Base-by-base conservation (phyloP, 2,888 invertebrate genomes). In the Thymelicus sylvestris region DNA sequence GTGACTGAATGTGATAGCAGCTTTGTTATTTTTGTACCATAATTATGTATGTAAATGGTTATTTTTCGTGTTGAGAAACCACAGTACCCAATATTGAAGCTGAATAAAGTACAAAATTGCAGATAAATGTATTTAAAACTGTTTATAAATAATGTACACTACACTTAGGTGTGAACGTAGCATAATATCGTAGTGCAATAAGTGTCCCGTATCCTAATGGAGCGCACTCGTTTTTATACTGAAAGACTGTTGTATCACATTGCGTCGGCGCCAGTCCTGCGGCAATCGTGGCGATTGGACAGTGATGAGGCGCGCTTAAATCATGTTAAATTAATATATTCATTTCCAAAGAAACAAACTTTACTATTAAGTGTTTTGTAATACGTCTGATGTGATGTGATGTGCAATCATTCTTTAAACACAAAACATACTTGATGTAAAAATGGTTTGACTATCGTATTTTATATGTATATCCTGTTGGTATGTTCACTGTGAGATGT, bases 51-150 rank as follows among this genome's bases (percentile, higher is more conserved):
- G 81, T 85, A 84, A 80, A 69, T 50, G n/a, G 78, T 78, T 73
- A 71, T 81, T 81, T 81, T 78, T 81, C 78, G 74, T 65, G 48
- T 78, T 76, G 79, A 82, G 78, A 75, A 75, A 78, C 76, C 64
- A 38, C 69, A 65, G 77, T 80, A 81, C 77, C 81, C 80, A 72
- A 77, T 81, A 83, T 83, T 79, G 83, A 82, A 83, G 86, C 87
- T 88, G 87, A 91, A 83, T 86, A 85, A 87, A 92, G 92, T 92
- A 92, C 92, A 92, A 92, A 92, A 90, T 91, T 91, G 86, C 89
- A 82, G 83, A 85, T 89, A 88, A 83, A 76, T 84, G 84, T 88
- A 85, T 84, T 87, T 83, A 82, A 83, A 80, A 84, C 80, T 62
- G 55, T 86, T 82, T 83, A 85, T 87, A 84, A 50, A 83, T 88